Evolutionary conservation across 2,888 invertebrate species (phyloP).

Genomic region (Operophtera brumata): DNA sequence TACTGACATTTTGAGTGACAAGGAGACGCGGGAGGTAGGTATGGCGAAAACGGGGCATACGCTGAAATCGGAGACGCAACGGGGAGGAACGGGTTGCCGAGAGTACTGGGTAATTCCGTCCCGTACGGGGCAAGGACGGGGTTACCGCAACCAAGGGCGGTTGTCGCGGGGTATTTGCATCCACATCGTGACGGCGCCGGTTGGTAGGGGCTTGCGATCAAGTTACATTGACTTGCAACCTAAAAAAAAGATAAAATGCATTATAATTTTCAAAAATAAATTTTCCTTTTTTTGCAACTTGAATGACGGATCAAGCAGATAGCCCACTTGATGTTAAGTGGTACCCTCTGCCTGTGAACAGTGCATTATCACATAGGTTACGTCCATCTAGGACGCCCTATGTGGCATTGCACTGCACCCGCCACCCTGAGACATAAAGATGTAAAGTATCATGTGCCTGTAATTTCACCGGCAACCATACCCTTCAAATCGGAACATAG

Average conservation of each 20-base stretch:
- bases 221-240: conserved; percentile 1
- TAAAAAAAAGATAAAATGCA: neutral
- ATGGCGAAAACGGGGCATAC: conserved; percentile 38
- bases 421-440: no score
- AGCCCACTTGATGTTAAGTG: no score
- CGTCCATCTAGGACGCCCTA: no score
- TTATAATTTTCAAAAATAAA: neutral
- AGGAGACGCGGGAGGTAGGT: conserved; percentile 40
- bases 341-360: no score
- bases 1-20: conserved; percentile 47
- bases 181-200: conserved; percentile 1
- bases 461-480: no score
- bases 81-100: conserved; percentile 32
- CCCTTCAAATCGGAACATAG: no score
- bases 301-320: no score
- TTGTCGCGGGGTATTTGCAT: neutral
- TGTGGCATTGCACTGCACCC: no score
- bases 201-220: neutral
- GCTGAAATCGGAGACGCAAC: conserved; percentile 54
- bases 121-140: neutral
- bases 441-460: no score
- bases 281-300: no score
- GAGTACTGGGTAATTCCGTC: neutral
- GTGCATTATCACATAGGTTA: no score
- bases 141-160: neutral